phyloP scores from a whole-genome alignment of 2,797 vertebrate species.

The Bufotes viridis region DNA sequence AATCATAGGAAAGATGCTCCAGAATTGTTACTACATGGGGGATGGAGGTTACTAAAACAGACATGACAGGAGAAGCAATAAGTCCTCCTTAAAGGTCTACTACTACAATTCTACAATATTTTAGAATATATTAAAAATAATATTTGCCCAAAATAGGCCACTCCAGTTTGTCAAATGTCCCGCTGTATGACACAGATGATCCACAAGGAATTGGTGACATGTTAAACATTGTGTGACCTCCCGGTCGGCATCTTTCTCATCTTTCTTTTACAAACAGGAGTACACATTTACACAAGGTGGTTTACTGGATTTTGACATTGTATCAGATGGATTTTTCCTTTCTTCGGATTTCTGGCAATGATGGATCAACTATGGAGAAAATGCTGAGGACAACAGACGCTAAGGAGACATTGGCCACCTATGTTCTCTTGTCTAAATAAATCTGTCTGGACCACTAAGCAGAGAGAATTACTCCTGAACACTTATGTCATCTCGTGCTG shows the following conservation, averaged over 20 bases:
- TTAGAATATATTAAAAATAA: neutral
- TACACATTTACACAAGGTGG: slow-evolving; percentile 42
- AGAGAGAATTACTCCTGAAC: slow-evolving; percentile 17
- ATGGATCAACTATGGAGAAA: slow-evolving; percentile 37
- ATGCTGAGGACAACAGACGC: slow-evolving; percentile 7
- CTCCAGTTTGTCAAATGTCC: neutral
- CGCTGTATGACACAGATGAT: neutral
- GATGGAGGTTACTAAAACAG: no score
- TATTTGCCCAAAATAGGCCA: neutral
- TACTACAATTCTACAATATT: neutral
- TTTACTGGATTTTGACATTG: slow-evolving; percentile 20
- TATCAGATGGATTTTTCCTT: slow-evolving; percentile 22
- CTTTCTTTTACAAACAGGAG: neutral
- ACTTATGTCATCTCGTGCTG: slow-evolving; percentile 31
- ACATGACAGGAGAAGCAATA: no score
- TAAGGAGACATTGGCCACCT: slow-evolving; percentile 31
- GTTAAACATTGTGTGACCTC: neutral
- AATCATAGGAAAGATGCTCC: no score
- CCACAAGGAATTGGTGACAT: neutral
- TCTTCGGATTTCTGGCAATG: neutral
- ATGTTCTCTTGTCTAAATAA: slow-evolving; percentile 40
- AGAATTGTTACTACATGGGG: no score
- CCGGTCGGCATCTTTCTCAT: neutral
- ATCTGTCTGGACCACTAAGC: slow-evolving; percentile 15
- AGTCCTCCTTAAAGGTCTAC: neutral